Percentiles rank a stretch among this genome's conserved stretches.
Conservation (phyloP, 2,888 invertebrate species). For the Andrena praecox region DNA sequence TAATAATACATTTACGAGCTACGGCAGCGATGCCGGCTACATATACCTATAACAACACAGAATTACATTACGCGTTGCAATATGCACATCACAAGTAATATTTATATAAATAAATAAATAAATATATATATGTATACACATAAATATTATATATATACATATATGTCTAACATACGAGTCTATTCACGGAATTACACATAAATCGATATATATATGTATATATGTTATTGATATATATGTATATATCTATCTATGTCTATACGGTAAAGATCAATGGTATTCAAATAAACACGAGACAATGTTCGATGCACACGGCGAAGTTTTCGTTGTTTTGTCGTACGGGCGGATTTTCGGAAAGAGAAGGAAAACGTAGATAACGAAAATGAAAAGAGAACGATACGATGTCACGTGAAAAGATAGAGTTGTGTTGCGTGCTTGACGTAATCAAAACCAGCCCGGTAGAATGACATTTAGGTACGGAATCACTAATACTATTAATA, state of each 20-base stretch:
- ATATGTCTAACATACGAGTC: constrained; percentile 32
- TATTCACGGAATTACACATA: constrained; percentile 36
- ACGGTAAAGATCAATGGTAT: constrained; percentile 40
- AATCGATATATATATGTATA: constrained; percentile 49
- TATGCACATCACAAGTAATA: constrained; percentile 40
- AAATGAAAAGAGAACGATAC: constrained; percentile 28
- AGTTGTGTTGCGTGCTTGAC: constrained; percentile 81
- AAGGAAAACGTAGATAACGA: constrained; percentile 44
- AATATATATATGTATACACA: constrained; percentile 34
- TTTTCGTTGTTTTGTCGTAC: constrained; percentile 62
- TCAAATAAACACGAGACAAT: constrained; percentile 62
- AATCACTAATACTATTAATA: constrained; percentile 84
- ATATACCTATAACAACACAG: constrained; percentile 8
- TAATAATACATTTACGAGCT: constrained; percentile 41
- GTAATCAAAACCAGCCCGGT: constrained; percentile 84
- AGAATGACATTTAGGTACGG: constrained; percentile 83
- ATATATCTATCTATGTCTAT: constrained; percentile 26
- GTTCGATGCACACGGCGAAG: constrained; percentile 61
- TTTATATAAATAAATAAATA: constrained; percentile 51
- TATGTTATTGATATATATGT: constrained; percentile 17
- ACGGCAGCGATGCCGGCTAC: constrained; percentile 27
- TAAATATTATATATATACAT: constrained; percentile 38
- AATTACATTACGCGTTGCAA: constrained; percentile 36
- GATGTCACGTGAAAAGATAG: constrained; percentile 64
- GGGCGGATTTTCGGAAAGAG: constrained; percentile 48